Percentiles rank a stretch among this genome's conserved stretches.
Conservation (phyloP, 2,113 vertebrate species). For the Protobothrops flavoviridis region DNA sequence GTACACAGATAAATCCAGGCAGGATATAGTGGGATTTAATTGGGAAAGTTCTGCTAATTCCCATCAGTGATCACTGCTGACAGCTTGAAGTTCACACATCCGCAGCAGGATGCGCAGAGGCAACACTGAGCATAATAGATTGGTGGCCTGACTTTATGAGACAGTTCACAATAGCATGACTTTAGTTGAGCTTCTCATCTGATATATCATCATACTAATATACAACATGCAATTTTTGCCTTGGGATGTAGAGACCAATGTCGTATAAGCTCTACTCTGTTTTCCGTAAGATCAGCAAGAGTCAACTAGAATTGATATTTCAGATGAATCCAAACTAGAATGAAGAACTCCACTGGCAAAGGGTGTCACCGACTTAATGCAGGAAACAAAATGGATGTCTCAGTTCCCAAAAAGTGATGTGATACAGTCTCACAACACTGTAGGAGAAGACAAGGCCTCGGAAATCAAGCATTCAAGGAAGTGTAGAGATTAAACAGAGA, state of each 20-base stretch:
- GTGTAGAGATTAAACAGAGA: neutral
- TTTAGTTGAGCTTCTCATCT: too few species aligned
- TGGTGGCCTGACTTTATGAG: too few species aligned
- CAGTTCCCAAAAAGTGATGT: too few species aligned
- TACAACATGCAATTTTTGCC: neutral
- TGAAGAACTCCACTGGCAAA: neutral
- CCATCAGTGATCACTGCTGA: too few species aligned
- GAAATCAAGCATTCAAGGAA: neutral
- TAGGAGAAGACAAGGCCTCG: neutral
- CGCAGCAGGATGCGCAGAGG: too few species aligned
- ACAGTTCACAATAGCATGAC: too few species aligned
- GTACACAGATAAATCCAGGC: too few species aligned
- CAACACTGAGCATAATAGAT: too few species aligned
- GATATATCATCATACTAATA: too few species aligned
- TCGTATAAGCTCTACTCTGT: neutral
- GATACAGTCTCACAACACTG: neutral
- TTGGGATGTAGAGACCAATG: neutral
- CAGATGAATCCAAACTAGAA: neutral
- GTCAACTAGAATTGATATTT: neutral
- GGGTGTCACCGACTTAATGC: neutral
- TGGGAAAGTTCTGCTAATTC: too few species aligned
- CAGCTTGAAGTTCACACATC: too few species aligned
- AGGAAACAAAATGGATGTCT: neutral
- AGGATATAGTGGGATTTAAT: too few species aligned
- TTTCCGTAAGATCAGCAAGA: neutral